Conservation (phyloP, 2,113 vertebrate genomes). For the Rousettus leschenaultii region DNA sequence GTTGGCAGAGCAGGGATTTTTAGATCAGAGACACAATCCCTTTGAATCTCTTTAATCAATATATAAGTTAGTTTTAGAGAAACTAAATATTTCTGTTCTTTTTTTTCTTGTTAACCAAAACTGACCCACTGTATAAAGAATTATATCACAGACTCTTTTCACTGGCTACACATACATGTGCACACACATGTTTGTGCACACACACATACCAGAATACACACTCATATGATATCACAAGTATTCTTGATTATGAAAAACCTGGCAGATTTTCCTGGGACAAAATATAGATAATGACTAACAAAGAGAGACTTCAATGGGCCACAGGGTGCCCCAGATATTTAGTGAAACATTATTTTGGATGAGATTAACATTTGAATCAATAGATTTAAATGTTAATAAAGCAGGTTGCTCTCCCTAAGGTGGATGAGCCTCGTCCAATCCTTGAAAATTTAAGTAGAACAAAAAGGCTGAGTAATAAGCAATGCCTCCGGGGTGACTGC, state of each 20-base stretch:
- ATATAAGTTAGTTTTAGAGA: neutral
- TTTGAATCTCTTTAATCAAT: neutral
- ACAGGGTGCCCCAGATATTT: neutral
- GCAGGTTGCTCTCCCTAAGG: neutral
- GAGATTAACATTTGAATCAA: neutral
- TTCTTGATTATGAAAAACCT: neutral
- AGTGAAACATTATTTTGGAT: neutral
- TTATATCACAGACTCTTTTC: neutral
- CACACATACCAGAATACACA: neutral
- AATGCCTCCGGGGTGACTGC: neutral
- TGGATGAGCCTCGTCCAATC: neutral
- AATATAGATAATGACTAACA: neutral
- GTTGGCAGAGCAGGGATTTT: neutral
- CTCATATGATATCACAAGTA: neutral
- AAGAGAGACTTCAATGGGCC: neutral
- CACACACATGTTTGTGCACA: neutral
- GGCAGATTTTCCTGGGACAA: neutral
- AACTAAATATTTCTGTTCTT: neutral
- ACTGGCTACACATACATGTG: neutral
- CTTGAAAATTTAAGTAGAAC: neutral
- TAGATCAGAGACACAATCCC: neutral
- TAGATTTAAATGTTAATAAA: neutral
- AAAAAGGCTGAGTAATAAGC: neutral
- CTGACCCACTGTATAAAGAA: neutral
- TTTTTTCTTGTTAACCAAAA: no score